Evolutionary conservation across 2,797 vertebrate species (phyloP).

Genomic region (Typhlichthys subterraneus): DNA sequence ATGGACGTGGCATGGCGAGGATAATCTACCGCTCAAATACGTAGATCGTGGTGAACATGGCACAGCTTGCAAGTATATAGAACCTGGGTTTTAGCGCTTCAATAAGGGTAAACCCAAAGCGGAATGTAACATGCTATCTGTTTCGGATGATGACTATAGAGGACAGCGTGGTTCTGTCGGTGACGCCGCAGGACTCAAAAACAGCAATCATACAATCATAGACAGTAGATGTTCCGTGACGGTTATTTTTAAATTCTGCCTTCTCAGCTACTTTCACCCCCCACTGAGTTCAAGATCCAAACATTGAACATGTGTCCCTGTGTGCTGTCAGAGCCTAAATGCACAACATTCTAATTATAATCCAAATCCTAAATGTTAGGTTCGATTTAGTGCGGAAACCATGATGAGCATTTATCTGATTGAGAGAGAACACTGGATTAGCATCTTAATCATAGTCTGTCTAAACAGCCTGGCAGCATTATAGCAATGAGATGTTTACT

Average conservation of each 20-base stretch:
- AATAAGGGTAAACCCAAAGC: conserved; percentile 43
- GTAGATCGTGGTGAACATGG: neutral
- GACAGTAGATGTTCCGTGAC: conserved; percentile 41
- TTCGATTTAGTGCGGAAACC: conserved; percentile 24
- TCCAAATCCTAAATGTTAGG: conserved; percentile 7
- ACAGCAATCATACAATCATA: conserved; percentile 68
- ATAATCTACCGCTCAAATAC: neutral
- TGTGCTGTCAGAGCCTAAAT: neutral
- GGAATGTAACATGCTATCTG: conserved; percentile 28
- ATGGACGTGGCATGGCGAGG: conserved; percentile 6
- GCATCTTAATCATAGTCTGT: conserved; percentile 32
- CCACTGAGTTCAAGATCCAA: conserved; percentile 33
- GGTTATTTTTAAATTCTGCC: conserved; percentile 60
- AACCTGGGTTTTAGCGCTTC: conserved; percentile 47
- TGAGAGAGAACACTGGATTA: conserved; percentile 17
- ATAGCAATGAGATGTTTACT: neutral
- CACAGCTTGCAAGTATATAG: conserved; percentile 29
- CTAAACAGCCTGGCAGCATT: conserved; percentile 6
- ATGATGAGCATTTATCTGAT: conserved; percentile 24
- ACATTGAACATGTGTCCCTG: too few species aligned
- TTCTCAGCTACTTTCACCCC: conserved; percentile 40
- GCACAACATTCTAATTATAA: conserved; percentile 4
- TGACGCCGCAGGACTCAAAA: conserved; percentile 66
- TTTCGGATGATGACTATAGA: conserved; percentile 38
- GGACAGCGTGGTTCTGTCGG: conserved; percentile 51